Base-by-base conservation (phyloP, 2,113 vertebrate species). In the Diphyllodes magnificus region DNA sequence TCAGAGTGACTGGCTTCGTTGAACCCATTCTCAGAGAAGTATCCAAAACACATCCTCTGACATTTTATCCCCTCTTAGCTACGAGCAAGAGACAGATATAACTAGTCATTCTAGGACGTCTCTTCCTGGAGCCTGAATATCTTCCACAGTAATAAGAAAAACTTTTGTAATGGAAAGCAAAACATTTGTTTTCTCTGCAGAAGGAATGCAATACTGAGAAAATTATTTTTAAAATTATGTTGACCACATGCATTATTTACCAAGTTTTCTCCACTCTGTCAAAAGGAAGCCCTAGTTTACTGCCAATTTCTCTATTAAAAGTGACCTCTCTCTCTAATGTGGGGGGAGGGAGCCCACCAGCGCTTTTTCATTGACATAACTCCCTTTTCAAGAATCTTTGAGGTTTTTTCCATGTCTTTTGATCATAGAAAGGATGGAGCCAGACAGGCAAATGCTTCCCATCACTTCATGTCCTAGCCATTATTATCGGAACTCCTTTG, bases 401-500 rank as follows among this genome's bases (percentile, higher is more conserved):
- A 93, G 92, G 50, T 56, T 86, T 90, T 93, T 88, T 44, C 35
- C 13, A n/a, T 49, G 17, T 66, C 80, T 90, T 96, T 95, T 96
- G 94, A 96, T 88, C 72, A 83, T 60, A 77, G 64, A 92, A 86
- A 60, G 69, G 64, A 88, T 93, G 83, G 60, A 93, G 72, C 37
- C 95, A 94, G 64, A 88, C 80, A 88, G 35, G 35, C 51, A 95
- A 86, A 92, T 71, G 75, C 30, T 90, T 94, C 90, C 80, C 92
- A 88, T 83, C 82, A 16, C 45, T 94, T 86, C 86, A 64, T 88
- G 88, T 47, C 60, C 76, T 63, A 73, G 63, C 30, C 76, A 91
- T 89, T 96, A 91, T 97, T 95, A 84, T 84, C 61, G 27, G 8
- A 86, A 89, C 10, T 66, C 39, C 69, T 96, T 94, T 97, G 88